Percentiles rank a stretch among this genome's conserved stretches.
phyloP scores from a whole-genome alignment of 2,797 vertebrate species.

The Distichodus sexfasciatus region DNA sequence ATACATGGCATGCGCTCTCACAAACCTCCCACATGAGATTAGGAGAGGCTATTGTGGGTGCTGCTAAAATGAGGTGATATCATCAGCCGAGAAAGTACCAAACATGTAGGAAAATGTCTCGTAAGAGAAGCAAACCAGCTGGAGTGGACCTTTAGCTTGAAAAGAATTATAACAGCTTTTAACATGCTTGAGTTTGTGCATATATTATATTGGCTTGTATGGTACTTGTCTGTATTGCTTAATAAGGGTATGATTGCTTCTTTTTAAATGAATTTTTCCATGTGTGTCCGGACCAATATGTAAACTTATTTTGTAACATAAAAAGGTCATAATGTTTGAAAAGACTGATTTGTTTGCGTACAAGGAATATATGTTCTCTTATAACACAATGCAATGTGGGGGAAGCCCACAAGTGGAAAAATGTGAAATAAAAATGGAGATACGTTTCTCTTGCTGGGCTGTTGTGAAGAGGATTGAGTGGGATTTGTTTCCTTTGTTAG shows the following conservation, averaged over 20 bases:
- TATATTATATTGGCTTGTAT: constrained; percentile 10
- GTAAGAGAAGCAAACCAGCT: not conserved
- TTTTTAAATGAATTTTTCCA: not conserved
- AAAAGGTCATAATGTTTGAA: constrained; percentile 24
- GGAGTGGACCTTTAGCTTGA: constrained; percentile 2
- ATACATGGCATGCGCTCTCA: not conserved
- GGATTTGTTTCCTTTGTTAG: too few species aligned
- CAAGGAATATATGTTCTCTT: not conserved
- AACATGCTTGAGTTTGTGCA: constrained; percentile 8
- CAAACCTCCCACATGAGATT: not conserved
- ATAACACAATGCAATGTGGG: not conserved
- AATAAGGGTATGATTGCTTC: not conserved
- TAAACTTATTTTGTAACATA: constrained; percentile 45
- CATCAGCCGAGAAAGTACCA: too few species aligned
- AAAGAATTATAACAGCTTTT: not conserved
- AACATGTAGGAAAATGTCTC: too few species aligned
- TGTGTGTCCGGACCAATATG: constrained; percentile 20
- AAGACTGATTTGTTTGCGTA: constrained; percentile 1
- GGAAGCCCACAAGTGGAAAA: too few species aligned
- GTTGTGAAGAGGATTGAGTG: too few species aligned
- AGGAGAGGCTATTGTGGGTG: not conserved
- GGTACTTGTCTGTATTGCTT: constrained; percentile 12
- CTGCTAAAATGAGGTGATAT: not conserved
- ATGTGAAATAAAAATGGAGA: too few species aligned
- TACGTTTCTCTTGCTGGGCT: not conserved